phyloP scores from a whole-genome alignment of 2,888 invertebrate species.

The Parapristionchus giblindavisi region DNA sequence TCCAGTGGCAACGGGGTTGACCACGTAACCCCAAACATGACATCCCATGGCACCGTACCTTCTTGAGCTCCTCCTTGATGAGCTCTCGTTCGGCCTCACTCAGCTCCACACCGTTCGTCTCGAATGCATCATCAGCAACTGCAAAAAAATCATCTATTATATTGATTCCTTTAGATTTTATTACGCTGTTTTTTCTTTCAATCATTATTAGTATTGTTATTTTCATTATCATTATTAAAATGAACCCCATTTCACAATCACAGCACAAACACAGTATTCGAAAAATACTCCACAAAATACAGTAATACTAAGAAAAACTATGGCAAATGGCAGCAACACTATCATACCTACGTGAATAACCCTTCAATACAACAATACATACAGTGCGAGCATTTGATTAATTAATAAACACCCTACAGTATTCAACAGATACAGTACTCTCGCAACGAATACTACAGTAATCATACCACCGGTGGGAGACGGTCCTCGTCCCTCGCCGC shows the following conservation, averaged over 20 bases:
- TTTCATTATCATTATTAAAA: not conserved
- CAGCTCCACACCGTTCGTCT: constrained; percentile 45
- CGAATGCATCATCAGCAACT: constrained; percentile 39
- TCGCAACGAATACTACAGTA: not conserved
- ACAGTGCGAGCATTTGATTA: not conserved
- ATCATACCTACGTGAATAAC: not conserved
- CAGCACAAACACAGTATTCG: not conserved
- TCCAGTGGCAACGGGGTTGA: too few relatives aligned
- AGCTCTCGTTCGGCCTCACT: constrained; percentile 66
- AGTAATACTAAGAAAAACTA: not conserved
- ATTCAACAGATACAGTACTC: not conserved
- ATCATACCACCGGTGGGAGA: not conserved
- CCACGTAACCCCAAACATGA: too few relatives aligned
- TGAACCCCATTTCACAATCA: not conserved
- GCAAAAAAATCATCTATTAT: not conserved
- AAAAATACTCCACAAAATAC: not conserved
- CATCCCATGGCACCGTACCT: constrained; percentile 46
- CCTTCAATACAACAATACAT: not conserved
- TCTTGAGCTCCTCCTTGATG: constrained; percentile 64
- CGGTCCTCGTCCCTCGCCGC: constrained; percentile 15
- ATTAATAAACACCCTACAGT: not conserved
- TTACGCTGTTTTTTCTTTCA: not conserved
- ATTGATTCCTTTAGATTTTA: not conserved
- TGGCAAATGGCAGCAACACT: too few relatives aligned
- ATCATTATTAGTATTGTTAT: not conserved